Base-by-base conservation (phyloP, 2,888 invertebrate species). In the Platycnemis pennipes region DNA sequence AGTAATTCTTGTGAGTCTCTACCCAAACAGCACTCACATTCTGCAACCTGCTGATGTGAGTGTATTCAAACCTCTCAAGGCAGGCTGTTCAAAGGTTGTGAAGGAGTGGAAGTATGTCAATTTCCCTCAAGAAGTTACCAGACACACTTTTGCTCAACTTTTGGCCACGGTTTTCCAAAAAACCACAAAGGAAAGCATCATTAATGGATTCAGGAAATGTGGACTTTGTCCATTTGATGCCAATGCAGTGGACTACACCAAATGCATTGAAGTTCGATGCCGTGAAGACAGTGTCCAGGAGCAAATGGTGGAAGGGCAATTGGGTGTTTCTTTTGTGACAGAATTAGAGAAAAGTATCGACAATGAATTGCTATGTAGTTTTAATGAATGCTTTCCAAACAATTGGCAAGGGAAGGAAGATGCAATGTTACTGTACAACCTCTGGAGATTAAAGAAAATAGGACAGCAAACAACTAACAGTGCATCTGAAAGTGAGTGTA, bases 241-340 rank as follows among this genome's bases (percentile, higher is more conserved):
- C 37, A 85, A 85, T 95, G 94, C 95, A 2, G 95, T 95, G 94
- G 94, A 91, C 56, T 56, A 56, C 56, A 56, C 63, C 63, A 63
- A 63, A 63, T 63, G 63, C 63, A 63, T 7, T 63, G 63, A 56
- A 56, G 56, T 56, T 56, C 56, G 56, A 56, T 56, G 56, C 56
- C 56, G 13, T 56, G 56, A 56, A 56, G 56, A 56, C 56, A 22
- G 56, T 22, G 56, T 56, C 56, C 56, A 56, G 56, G 56, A 22
- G 56, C 56, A 56, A 56, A 22, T 56, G 56, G 56, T 56, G 22
- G 56, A 56, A 56, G 56, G 3, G 56, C 56, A 56, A 56, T 56
- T 56, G 56, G 56, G 56, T 56, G 56, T 56, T 56, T 56, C 13
- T 56, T 56, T 56, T 22, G 11, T 13, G 56, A 56, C 56, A 56